These are phyloP conservation scores for Oscheius sp. DNA, from an alignment of 2,888 invertebrate species.

Conservation along the genomic window DNA sequence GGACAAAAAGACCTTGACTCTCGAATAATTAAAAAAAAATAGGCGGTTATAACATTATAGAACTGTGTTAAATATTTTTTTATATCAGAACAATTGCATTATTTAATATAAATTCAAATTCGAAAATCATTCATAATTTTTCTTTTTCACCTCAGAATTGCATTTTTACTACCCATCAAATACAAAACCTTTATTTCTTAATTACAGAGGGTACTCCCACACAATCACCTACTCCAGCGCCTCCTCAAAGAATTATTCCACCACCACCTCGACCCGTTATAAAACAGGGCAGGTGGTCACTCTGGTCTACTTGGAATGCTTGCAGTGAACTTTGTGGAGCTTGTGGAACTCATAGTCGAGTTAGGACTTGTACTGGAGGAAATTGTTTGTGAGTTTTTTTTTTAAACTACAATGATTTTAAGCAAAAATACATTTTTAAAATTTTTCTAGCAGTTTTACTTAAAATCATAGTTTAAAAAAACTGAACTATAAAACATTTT, in stretches of 20 bases:
- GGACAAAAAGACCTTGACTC: too few relatives aligned
- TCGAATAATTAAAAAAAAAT: too few relatives aligned
- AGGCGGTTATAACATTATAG: too few relatives aligned
- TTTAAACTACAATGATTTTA: not conserved
- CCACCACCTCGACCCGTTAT: slow-evolving; percentile 2
- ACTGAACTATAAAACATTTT: slow-evolving; percentile 4
- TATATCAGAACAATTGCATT: too few relatives aligned
- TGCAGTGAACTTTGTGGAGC: slow-evolving; percentile 58
- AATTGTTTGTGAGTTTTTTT: not conserved
- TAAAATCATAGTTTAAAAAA: not conserved
- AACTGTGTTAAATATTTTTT: too few relatives aligned
- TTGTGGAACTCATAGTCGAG: slow-evolving; percentile 53
- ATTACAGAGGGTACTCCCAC: not conserved
- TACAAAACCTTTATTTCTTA: not conserved
- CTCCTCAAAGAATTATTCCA: slow-evolving; percentile 3
- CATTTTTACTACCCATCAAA: not conserved
- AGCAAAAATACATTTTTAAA: not conserved
- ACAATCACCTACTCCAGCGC: not conserved
- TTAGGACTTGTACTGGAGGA: slow-evolving; percentile 33
- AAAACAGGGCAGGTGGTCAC: slow-evolving; percentile 26
- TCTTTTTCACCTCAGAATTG: too few relatives aligned
- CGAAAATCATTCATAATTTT: too few relatives aligned
- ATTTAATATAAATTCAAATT: too few relatives aligned
- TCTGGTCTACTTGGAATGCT: slow-evolving; percentile 54
- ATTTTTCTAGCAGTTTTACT: not conserved